Conservation (phyloP, 2,113 vertebrate species). For the Labrus mixtus region DNA sequence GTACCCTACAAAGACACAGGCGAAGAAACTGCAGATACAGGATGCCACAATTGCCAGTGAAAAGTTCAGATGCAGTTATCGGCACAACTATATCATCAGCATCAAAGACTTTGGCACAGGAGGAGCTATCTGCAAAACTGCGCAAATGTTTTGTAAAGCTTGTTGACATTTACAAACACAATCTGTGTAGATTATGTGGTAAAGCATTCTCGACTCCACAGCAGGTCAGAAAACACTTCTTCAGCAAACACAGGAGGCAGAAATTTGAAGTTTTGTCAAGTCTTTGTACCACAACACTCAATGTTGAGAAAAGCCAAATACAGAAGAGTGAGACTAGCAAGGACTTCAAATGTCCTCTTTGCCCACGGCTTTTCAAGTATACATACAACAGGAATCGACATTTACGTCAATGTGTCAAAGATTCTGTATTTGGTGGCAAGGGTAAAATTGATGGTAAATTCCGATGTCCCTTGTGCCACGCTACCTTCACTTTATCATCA, state of each 20-base stretch:
- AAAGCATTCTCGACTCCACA: slow-evolving; percentile 56
- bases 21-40: slow-evolving; percentile 61
- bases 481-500: slow-evolving; percentile 60
- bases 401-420: slow-evolving; percentile 78
- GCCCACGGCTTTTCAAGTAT: slow-evolving; percentile 79
- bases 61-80: slow-evolving; percentile 12
- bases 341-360: slow-evolving; percentile 80
- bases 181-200: slow-evolving; percentile 62
- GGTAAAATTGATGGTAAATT: slow-evolving; percentile 65
- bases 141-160: slow-evolving; percentile 78
- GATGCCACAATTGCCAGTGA: neutral
- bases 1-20: slow-evolving; percentile 65
- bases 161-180: slow-evolving; percentile 68
- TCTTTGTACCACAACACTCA: slow-evolving; percentile 46
- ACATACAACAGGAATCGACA: slow-evolving; percentile 79
- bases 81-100: neutral
- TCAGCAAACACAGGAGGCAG: slow-evolving; percentile 53
- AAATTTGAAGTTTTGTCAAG: slow-evolving; percentile 22
- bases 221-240: slow-evolving; percentile 56
- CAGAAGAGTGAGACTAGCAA: neutral
- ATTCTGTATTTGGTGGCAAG: slow-evolving; percentile 44
- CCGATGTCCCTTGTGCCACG: slow-evolving; percentile 78
- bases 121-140: slow-evolving; percentile 26
- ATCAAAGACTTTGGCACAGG: neutral
- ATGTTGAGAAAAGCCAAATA: slow-evolving; percentile 40